Percentiles rank a stretch among this genome's conserved stretches.
phyloP scores from a whole-genome alignment of 2,113 vertebrate genomes.

The Cebus imitator region DNA sequence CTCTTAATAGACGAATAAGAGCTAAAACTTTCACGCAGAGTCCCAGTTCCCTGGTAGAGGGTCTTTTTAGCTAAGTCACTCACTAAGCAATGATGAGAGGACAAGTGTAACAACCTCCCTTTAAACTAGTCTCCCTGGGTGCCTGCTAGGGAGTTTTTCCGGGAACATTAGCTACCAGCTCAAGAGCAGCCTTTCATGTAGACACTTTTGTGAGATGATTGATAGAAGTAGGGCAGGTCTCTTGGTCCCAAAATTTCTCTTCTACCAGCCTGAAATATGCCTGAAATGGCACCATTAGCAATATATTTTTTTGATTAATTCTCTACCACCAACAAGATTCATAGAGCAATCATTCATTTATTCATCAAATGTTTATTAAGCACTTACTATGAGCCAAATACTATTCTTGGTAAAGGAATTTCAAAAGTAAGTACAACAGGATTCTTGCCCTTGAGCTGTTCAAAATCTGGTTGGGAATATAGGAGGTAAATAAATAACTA shows the following conservation, averaged over 20 bases:
- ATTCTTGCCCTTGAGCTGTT: constrained; percentile 12
- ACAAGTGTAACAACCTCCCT: constrained; percentile 2
- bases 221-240: constrained; percentile 60
- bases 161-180: constrained; percentile 51
- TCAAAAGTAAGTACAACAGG: not conserved
- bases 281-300: not conserved
- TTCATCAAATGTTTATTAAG: constrained; percentile 21
- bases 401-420: not conserved
- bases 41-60: not conserved
- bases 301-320: constrained; percentile 17
- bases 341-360: not conserved
- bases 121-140: constrained; percentile 18
- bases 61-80: not conserved
- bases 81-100: not conserved
- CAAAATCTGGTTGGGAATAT: not conserved
- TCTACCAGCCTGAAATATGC: not conserved
- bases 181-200: constrained; percentile 61
- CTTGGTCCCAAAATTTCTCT: constrained; percentile 36
- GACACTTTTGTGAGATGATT: constrained; percentile 52
- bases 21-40: not conserved
- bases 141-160: constrained; percentile 15
- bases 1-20: not conserved
- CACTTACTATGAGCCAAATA: not conserved
- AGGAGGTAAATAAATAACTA: not conserved
- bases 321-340: not conserved